Percentiles rank a stretch among this genome's conserved stretches.
These are phyloP conservation scores for Lasioglossum baleicum DNA, from an alignment of 1,140 invertebrate species.

Conservation along the genomic window DNA sequence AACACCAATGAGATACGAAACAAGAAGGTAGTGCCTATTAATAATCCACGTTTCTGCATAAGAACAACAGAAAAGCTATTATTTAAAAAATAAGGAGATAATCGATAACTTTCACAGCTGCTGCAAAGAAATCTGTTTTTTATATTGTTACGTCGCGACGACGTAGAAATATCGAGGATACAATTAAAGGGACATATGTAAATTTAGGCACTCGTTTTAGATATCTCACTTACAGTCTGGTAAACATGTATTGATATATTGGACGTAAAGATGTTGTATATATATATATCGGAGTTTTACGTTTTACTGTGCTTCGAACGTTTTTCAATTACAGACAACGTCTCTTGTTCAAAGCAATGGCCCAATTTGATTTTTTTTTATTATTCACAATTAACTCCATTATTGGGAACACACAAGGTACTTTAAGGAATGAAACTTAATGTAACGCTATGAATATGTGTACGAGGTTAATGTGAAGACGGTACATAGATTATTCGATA, in stretches of 20 bases:
- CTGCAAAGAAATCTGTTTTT: constrained; percentile 1
- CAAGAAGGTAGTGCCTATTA: constrained; percentile 17
- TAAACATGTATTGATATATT: not conserved
- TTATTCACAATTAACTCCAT: constrained; percentile 30
- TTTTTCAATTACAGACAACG: not conserved
- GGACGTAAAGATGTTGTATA: constrained; percentile 1
- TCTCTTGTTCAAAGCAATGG: not conserved
- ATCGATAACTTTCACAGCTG: not conserved
- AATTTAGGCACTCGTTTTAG: constrained; percentile 7
- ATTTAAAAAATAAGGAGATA: not conserved
- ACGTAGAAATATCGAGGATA: not conserved
- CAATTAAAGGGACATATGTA: not conserved
- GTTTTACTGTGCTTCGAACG: not conserved
- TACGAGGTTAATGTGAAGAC: constrained; percentile 18
- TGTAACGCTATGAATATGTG: constrained; percentile 41
- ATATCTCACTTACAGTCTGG: not conserved
- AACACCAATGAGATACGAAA: not conserved
- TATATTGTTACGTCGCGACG: too few species aligned
- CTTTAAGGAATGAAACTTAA: constrained; percentile 33
- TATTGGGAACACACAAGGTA: constrained; percentile 42
- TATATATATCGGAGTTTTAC: not conserved
- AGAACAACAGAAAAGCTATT: not conserved
- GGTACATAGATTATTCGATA: constrained; percentile 43
- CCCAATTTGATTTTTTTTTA: constrained; percentile 8
- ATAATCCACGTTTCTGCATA: not conserved